These are phyloP conservation scores for Musca domestica DNA, from an alignment of 1,140 invertebrate genomes.

Conservation along the genomic window DNA sequence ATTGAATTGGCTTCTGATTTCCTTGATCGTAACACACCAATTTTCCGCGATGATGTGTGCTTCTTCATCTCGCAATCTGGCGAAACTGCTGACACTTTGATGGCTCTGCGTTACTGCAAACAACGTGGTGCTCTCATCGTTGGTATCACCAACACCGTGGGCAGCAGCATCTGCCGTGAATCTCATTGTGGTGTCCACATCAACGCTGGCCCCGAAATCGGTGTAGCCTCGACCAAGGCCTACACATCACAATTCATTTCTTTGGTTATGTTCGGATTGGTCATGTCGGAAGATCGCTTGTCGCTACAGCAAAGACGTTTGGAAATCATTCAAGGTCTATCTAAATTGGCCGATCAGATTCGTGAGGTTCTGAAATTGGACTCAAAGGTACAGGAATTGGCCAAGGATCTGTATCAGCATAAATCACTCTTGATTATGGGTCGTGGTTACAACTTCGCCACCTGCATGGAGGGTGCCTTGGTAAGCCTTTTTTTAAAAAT, in stretches of 20 bases:
- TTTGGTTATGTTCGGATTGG: conserved; percentile 97
- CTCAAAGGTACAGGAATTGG: conserved; percentile 79
- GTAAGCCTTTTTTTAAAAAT: conserved; percentile 12
- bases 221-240: conserved; percentile 99
- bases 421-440: conserved; percentile 98
- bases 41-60: conserved; percentile 99
- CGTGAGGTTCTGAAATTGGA: conserved; percentile 83
- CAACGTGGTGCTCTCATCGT: conserved; percentile 94
- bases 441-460: conserved; percentile 97
- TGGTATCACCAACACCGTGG: conserved; percentile 99
- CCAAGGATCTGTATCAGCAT: conserved; percentile 89
- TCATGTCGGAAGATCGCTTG: conserved; percentile 97
- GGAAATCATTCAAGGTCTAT: conserved; percentile 90
- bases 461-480: conserved; percentile 98
- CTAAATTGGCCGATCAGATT: conserved; percentile 81
- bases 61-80: conserved; percentile 99
- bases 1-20: conserved; percentile 99
- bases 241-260: conserved; percentile 99
- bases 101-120: conserved; percentile 96
- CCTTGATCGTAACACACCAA: conserved; percentile 94
- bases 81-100: conserved; percentile 97
- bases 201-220: conserved; percentile 99
- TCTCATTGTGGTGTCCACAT: conserved; percentile 99
- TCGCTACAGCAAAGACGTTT: conserved; percentile 80
- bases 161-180: conserved; percentile 98